Conservation (phyloP, 2,797 vertebrate genomes). For the Picus viridis region DNA sequence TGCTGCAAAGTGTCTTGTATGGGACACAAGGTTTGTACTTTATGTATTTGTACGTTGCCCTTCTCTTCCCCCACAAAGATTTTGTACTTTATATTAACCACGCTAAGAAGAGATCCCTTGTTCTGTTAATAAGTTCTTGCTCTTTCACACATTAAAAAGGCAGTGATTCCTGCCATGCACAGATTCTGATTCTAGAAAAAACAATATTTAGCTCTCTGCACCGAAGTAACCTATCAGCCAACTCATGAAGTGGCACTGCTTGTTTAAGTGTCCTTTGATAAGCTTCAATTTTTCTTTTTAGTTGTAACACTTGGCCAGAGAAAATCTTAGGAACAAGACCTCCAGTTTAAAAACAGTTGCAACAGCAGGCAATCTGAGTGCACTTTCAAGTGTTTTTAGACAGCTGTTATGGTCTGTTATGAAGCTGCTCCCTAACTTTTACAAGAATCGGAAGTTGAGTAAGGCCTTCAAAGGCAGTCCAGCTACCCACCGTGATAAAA, state of each 20-base stretch:
- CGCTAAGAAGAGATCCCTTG: neutral
- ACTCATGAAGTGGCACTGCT: neutral
- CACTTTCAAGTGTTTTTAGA: neutral
- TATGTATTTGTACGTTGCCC: neutral
- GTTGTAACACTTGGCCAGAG: neutral
- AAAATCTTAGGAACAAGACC: neutral
- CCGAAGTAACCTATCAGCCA: neutral
- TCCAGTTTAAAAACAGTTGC: neutral
- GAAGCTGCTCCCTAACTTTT: neutral
- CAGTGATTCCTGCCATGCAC: neutral
- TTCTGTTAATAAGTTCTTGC: neutral
- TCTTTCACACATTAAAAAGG: neutral
- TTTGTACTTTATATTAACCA: neutral
- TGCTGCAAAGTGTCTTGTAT: neutral
- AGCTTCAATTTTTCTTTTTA: neutral
- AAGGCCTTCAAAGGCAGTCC: neutral
- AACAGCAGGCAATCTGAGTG: neutral
- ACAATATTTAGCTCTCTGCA: neutral
- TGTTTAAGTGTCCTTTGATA: neutral
- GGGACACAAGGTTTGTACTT: neutral
- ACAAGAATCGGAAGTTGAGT: neutral
- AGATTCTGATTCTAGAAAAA: neutral
- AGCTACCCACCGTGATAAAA: neutral
- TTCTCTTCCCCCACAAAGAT: neutral
- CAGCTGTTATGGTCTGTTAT: neutral